Evolutionary conservation across 2,113 vertebrate genomes (phyloP).

Genomic region (Sphaerodactylus townsendi): DNA sequence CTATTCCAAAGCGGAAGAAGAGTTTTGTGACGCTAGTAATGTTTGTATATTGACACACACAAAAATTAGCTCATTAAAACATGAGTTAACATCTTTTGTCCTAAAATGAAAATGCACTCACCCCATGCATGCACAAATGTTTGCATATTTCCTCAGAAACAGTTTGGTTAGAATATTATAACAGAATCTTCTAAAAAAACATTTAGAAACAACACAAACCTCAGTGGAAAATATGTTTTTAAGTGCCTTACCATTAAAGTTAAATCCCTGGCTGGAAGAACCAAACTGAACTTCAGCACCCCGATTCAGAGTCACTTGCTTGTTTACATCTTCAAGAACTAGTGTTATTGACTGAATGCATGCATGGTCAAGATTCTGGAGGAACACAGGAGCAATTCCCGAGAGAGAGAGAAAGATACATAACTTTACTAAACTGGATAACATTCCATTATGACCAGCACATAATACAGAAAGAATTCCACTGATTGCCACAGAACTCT

Average conservation of each 20-base stretch:
- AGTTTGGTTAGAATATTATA: not conserved
- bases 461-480: not conserved
- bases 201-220: conserved; percentile 4
- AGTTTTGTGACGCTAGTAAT: not conserved
- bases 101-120: not conserved
- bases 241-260: conserved; percentile 82
- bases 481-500: not conserved
- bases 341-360: conserved; percentile 94
- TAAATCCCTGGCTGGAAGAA: conserved; percentile 79
- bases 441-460: not conserved
- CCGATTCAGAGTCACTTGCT: conserved; percentile 89
- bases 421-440: not conserved
- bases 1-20: not conserved
- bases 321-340: conserved; percentile 89
- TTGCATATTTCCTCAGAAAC: not conserved
- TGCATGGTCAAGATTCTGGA: conserved; percentile 83
- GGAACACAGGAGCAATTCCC: conserved; percentile 30
- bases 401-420: not conserved
- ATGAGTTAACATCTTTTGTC: not conserved
- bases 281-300: conserved; percentile 88
- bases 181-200: not conserved
- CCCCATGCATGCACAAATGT: not conserved
- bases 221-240: not conserved
- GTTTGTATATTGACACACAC: not conserved
- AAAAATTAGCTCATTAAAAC: not conserved